Evolutionary conservation across 2,888 invertebrate genomes (phyloP).

Genomic region (Crematogaster levior): DNA sequence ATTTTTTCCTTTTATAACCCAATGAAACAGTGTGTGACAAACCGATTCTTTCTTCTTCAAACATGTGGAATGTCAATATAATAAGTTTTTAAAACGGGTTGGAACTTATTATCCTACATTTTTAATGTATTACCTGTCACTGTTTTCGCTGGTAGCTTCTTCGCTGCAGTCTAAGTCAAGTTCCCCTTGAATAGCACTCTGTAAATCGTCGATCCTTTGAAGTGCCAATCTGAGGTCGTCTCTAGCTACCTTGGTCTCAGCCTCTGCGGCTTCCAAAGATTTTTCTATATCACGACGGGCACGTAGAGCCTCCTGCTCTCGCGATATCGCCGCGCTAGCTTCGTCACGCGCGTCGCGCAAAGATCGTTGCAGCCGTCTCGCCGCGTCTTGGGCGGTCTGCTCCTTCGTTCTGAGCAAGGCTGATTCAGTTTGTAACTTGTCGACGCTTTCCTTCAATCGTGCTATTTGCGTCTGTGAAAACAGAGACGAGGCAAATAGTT

Average conservation of each 20-base stretch:
- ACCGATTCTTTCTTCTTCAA: neutral
- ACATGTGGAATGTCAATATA: neutral
- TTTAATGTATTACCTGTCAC: slow-evolving; percentile 87
- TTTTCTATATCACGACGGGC: slow-evolving; percentile 92
- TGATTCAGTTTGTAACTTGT: slow-evolving; percentile 91
- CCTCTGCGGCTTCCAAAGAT: slow-evolving; percentile 90
- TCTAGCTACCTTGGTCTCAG: slow-evolving; percentile 90
- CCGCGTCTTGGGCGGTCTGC: slow-evolving; percentile 91
- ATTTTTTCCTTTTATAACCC: neutral
- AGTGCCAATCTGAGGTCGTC: slow-evolving; percentile 95
- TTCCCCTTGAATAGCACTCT: slow-evolving; percentile 96
- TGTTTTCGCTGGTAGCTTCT: slow-evolving; percentile 86
- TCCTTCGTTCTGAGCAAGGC: slow-evolving; percentile 91
- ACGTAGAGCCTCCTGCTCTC: slow-evolving; percentile 91
- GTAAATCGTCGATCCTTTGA: slow-evolving; percentile 95
- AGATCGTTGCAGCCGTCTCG: slow-evolving; percentile 91
- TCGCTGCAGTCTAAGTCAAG: slow-evolving; percentile 90
- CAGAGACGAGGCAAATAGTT: neutral
- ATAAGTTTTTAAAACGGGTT: neutral
- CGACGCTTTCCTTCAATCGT: slow-evolving; percentile 91
- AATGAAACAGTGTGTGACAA: neutral
- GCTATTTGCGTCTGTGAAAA: slow-evolving; percentile 87
- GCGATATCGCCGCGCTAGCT: slow-evolving; percentile 89
- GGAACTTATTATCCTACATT: neutral
- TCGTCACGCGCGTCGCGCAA: slow-evolving; percentile 93